phyloP scores from a whole-genome alignment of 2,797 vertebrate genomes.

The Hyperoplus immaculatus region DNA sequence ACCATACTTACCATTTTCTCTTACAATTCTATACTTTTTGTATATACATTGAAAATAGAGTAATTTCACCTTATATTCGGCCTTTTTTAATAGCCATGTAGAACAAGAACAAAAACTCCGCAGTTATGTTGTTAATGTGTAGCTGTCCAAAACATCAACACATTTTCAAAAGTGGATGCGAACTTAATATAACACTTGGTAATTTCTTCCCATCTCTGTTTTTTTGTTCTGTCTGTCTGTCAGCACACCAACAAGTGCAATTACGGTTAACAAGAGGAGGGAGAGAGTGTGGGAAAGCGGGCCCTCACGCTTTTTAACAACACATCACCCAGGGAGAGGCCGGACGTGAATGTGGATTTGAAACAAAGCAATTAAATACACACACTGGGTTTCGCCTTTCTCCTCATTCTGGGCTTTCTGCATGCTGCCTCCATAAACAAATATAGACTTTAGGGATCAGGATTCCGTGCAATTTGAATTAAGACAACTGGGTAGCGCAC shows the following conservation, averaged over 20 bases:
- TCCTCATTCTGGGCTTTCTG: constrained; percentile 63
- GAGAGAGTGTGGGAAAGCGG: constrained; percentile 70
- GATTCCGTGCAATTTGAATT: constrained; percentile 79
- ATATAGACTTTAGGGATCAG: constrained; percentile 79
- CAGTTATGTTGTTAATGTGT: background rate
- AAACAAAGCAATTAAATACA: constrained; percentile 88
- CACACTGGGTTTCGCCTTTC: constrained; percentile 66
- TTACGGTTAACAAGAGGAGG: constrained; percentile 85
- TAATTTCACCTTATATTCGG: constrained; percentile 79
- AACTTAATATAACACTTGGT: constrained; percentile 71
- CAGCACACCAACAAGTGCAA: constrained; percentile 83
- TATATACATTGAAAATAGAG: constrained; percentile 52
- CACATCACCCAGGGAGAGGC: constrained; percentile 82
- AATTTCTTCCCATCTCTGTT: constrained; percentile 70
- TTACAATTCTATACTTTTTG: constrained; percentile 44
- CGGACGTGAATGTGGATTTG: constrained; percentile 82
- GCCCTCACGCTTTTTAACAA: constrained; percentile 81
- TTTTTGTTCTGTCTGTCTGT: constrained; percentile 51
- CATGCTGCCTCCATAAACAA: constrained; percentile 80
- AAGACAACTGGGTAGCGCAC: constrained; percentile 70
- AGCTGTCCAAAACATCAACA: constrained; percentile 73
- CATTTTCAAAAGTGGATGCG: constrained; percentile 86
- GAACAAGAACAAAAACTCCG: constrained; percentile 60
- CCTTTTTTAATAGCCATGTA: constrained; percentile 72
- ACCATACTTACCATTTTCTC: constrained; percentile 85